A percentile compares a stretch with the other conserved stretches of the same genome.
These are phyloP conservation scores for Sclerodermus sp. DNA, from an alignment of 2,888 invertebrate genomes.

Conservation along the genomic window DNA sequence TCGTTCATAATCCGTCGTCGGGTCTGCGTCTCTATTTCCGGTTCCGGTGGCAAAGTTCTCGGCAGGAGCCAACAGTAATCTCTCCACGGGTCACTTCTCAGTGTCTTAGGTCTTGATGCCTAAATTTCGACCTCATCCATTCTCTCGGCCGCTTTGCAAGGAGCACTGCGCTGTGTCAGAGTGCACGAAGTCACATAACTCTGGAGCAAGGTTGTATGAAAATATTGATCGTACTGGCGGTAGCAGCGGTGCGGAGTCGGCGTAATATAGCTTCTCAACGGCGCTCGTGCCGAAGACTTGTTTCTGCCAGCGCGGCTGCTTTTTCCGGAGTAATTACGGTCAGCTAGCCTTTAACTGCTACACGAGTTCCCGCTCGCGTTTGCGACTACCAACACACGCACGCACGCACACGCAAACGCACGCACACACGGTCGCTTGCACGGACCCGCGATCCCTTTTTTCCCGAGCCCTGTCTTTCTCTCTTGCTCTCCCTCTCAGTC, in stretches of 20 bases:
- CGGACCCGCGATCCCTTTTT: too few relatives aligned
- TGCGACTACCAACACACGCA: neutral
- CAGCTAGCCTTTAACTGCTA: conserved; percentile 4
- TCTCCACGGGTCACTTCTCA: too few relatives aligned
- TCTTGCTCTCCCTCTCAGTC: neutral
- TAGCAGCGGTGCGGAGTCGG: neutral
- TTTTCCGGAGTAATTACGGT: conserved; percentile 16
- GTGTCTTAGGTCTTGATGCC: neutral
- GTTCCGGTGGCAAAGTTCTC: too few relatives aligned
- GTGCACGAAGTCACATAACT: too few relatives aligned
- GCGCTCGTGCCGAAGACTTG: conserved; percentile 10
- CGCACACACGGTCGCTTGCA: neutral
- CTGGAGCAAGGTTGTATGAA: conserved; percentile 1
- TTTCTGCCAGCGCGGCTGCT: neutral
- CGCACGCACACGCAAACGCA: conserved; percentile 1
- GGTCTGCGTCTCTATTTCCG: too few relatives aligned
- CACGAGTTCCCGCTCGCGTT: too few relatives aligned
- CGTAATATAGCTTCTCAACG: conserved; percentile 9
- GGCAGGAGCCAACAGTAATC: too few relatives aligned
- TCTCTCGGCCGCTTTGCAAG: neutral
- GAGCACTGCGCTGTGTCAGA: neutral
- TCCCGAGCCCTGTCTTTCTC: neutral
- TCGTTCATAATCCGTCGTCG: too few relatives aligned
- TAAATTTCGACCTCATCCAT: too few relatives aligned
- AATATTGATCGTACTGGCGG: conserved; percentile 2